Conservation (phyloP, 1,140 invertebrate genomes). For the Asbolus verrucosus region DNA sequence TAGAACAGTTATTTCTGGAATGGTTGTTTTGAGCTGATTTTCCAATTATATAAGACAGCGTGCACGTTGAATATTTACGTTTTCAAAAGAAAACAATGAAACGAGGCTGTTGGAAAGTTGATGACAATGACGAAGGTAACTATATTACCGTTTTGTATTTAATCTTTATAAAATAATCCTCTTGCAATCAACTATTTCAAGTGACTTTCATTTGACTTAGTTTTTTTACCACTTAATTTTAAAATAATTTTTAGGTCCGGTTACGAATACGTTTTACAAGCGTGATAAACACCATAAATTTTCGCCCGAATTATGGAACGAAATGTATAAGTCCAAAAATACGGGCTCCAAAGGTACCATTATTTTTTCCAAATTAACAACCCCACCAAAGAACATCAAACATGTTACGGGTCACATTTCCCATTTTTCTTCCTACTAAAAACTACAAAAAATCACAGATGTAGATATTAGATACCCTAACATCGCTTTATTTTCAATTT, state of each 20-base stretch:
- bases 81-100: conserved; percentile 61
- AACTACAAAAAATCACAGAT: background rate
- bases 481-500: too few species aligned
- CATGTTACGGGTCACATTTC: too few species aligned
- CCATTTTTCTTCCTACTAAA: too few species aligned
- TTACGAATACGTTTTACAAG: conserved; percentile 53
- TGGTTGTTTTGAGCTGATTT: conserved; percentile 4
- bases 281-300: conserved; percentile 58
- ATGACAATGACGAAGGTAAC: conserved; percentile 70
- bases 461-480: conserved; percentile 6
- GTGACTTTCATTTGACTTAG: conserved; percentile 35
- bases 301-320: conserved; percentile 56
- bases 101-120: conserved; percentile 71
- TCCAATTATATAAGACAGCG: conserved; percentile 40
- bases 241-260: conserved; percentile 47
- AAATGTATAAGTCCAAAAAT: conserved; percentile 56
- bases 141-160: conserved; percentile 13
- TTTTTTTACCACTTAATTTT: conserved; percentile 45
- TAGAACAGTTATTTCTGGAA: conserved; percentile 5
- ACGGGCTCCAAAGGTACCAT: conserved; percentile 58
- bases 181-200: conserved; percentile 37
- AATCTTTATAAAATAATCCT: too few species aligned
- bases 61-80: conserved; percentile 19
- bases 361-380: conserved; percentile 37
- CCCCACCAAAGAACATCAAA: background rate